Base-by-base conservation (phyloP, 2,797 vertebrate species). In the Orientallactaga sibirica region DNA sequence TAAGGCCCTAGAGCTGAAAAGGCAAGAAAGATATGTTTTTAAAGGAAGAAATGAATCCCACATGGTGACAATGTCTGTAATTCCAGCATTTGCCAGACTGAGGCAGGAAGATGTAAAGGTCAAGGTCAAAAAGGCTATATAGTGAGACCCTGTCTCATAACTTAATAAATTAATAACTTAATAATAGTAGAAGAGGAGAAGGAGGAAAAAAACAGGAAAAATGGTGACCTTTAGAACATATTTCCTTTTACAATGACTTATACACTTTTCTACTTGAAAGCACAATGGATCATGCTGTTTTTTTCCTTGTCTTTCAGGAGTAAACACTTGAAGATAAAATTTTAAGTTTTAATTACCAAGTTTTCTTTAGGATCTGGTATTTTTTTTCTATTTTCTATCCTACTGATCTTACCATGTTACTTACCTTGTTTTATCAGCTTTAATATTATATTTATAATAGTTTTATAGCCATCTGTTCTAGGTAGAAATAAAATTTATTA, bases 401-500 rank as follows among this genome's bases (percentile, higher is more conserved):
- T 33, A 14, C 18, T 25, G 25, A 22, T 41, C 29, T 66, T 48
- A 25, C 22, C 16, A 6, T 73, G 52, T 25, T 61, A 24, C 11
- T 9, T 43, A n/a, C 20, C 77, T 88, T 66, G n/a, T 52, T 71
- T 84, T 84, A 80, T 67, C 61, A 91, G 33, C 64, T 79, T 91
- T 86, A 74, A 37, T 90, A 67, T 70, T 78, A 7, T 71, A 27
- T 71, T 94, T 66, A 55, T 27, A 68, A 24, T 33, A 78, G 88
- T 68, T 77, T 80, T 66, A 70, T 87, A 90, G 37, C 16, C 78
- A 22, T 90, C 29, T 80, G 48, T 75, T 80, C 70, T 76, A 88
- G 43, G 20, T 80, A 58, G 11, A 84, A 92, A 83, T 94, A 70
- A 83, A 75, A 91, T 64, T 73, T 91, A 18, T 86, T 94, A 62